Conservation (phyloP, 2,888 invertebrate genomes). For the Cremastinae sp. region DNA sequence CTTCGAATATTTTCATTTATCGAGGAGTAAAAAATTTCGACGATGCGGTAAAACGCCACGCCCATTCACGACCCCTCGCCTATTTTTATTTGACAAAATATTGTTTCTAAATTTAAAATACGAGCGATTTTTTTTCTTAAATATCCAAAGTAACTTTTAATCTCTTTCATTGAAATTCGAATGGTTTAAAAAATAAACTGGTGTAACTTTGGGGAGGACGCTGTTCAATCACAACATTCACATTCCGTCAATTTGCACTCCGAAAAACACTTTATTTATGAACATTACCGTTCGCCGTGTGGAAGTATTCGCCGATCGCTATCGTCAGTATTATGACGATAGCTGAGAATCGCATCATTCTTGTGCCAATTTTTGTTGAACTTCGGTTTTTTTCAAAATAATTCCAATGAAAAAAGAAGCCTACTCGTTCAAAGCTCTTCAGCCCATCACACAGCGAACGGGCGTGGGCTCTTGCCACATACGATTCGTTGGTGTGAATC, state of each 20-base stretch:
- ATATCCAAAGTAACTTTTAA: not conserved
- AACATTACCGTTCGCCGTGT: conserved; percentile 44
- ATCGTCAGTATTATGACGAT: conserved; percentile 28
- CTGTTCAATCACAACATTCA: not conserved
- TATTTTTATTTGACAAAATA: not conserved
- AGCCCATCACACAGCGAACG: too few relatives aligned
- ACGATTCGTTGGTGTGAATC: too few relatives aligned
- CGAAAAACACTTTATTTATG: conserved; percentile 2
- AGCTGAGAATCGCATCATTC: conserved; percentile 36
- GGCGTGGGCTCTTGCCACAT: too few relatives aligned
- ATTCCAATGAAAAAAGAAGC: too few relatives aligned
- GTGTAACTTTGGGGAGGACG: conserved; percentile 10
- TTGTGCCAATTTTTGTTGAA: not conserved
- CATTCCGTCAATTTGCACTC: not conserved
- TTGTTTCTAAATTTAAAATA: not conserved
- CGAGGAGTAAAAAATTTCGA: conserved; percentile 11
- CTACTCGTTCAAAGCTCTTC: too few relatives aligned
- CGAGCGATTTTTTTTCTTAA: not conserved
- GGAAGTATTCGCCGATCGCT: conserved; percentile 20
- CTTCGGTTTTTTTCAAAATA: conserved; percentile 11
- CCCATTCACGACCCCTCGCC: conserved; percentile 27
- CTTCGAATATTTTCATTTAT: not conserved
- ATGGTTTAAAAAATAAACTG: not conserved
- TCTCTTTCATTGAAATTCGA: not conserved
- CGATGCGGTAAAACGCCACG: conserved; percentile 39